Evolutionary conservation across 1,140 invertebrate genomes (phyloP).

Genomic region (Carposina sasakii): DNA sequence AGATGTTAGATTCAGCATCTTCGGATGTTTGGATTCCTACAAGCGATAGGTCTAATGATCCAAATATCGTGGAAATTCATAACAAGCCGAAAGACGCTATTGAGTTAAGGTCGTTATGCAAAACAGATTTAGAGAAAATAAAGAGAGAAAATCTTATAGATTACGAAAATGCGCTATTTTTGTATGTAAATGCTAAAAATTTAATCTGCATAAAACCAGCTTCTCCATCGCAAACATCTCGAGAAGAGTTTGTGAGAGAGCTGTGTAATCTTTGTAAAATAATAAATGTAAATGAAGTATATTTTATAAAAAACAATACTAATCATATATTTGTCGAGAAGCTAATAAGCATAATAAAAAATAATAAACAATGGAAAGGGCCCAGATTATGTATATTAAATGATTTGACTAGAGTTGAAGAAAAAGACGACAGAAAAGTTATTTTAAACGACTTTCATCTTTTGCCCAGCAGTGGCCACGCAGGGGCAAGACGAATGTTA

Average conservation of each 20-base stretch:
- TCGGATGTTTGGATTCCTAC: not conserved
- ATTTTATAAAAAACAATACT: constrained; percentile 6
- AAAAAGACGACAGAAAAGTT: constrained; percentile 15
- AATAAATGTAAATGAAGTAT: constrained; percentile 7
- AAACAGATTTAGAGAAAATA: not conserved
- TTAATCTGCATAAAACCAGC: constrained; percentile 8
- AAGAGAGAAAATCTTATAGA: constrained; percentile 5
- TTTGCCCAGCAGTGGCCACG: not conserved
- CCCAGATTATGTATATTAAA: constrained; percentile 10
- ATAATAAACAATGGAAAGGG: constrained; percentile 7
- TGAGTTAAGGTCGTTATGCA: not conserved
- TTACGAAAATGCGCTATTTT: not conserved
- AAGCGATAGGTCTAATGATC: not conserved
- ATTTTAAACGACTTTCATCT: constrained; percentile 18
- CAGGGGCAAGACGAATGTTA: constrained; percentile 1
- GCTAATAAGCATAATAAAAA: constrained; percentile 8
- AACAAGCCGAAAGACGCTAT: not conserved
- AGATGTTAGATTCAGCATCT: not conserved
- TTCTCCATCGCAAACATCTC: constrained; percentile 13
- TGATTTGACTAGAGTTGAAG: constrained; percentile 4
- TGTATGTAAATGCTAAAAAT: not conserved
- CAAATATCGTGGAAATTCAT: not conserved
- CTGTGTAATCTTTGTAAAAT: constrained; percentile 10
- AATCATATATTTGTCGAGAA: constrained; percentile 13
- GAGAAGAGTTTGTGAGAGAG: constrained; percentile 17